Evolutionary conservation across 2,888 invertebrate species (phyloP).

Genomic region (Conops quadrifasciatus): DNA sequence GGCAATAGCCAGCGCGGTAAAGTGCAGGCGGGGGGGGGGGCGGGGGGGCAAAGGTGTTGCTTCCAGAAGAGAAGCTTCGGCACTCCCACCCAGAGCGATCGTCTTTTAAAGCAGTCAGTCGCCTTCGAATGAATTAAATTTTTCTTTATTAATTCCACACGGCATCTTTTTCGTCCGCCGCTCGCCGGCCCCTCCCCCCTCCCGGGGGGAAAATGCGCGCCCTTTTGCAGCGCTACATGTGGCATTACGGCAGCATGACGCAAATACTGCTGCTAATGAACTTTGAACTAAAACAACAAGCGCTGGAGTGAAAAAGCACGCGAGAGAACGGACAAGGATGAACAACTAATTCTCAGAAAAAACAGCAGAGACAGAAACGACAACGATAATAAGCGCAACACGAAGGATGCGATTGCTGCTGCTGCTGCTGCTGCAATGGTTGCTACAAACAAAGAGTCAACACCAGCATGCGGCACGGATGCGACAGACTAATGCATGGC

Average conservation of each 20-base stretch:
- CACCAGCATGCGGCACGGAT: not conserved
- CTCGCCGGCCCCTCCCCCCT: too few relatives aligned
- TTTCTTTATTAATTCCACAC: constrained; percentile 26
- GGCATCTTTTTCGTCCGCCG: constrained; percentile 13
- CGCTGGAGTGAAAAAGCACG: not conserved
- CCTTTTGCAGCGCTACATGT: not conserved
- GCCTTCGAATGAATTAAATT: constrained; percentile 19
- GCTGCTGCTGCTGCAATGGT: not conserved
- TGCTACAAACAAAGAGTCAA: not conserved
- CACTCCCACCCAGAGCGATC: not conserved
- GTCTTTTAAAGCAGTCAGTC: not conserved
- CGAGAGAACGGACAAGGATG: not conserved
- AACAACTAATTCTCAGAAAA: constrained; percentile 1
- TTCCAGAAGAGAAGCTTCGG: too few relatives aligned
- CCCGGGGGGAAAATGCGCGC: too few relatives aligned
- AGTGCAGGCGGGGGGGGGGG: not conserved
- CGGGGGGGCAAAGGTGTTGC: too few relatives aligned
- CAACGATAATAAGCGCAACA: not conserved
- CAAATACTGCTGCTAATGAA: constrained; percentile 21
- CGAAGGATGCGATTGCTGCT: constrained; percentile 19
- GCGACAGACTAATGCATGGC: not conserved
- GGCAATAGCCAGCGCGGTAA: too few relatives aligned
- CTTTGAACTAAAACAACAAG: constrained; percentile 9
- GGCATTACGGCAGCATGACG: constrained; percentile 21
- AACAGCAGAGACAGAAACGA: not conserved